phyloP scores from a whole-genome alignment of 2,797 vertebrate genomes.

The Parauchenoglanis punctatus region DNA sequence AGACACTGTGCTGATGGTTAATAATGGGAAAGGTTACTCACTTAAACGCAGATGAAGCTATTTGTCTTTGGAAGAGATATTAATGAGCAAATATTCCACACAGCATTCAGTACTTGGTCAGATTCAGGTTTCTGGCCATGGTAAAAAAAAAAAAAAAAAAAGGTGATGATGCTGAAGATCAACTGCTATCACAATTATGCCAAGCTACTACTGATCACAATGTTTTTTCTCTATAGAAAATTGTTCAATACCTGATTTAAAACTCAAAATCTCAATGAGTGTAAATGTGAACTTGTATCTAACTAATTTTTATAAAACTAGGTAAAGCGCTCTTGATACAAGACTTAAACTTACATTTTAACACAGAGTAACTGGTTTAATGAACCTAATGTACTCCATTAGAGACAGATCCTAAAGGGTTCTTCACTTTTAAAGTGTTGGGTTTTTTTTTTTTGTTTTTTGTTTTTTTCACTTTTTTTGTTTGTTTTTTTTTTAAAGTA shows the following conservation, averaged over 20 bases:
- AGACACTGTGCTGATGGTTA: not conserved
- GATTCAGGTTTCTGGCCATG: not conserved
- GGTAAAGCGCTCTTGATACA: no score
- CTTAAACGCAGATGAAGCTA: not conserved
- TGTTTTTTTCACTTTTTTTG: no score
- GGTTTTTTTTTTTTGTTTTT: no score
- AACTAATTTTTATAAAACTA: no score
- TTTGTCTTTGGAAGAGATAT: not conserved
- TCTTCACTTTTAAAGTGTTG: no score
- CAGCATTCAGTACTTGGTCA: not conserved
- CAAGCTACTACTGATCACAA: not conserved
- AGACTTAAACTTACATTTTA: not conserved
- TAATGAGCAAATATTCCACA: slow-evolving; percentile 2
- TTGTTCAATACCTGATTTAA: not conserved
- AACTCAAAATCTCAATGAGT: not conserved
- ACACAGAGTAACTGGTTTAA: not conserved
- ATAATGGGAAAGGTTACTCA: not conserved
- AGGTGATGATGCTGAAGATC: not conserved
- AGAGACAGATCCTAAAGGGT: not conserved
- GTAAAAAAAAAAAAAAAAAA: not conserved
- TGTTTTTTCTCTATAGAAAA: not conserved
- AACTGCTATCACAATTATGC: not conserved
- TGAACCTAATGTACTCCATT: not conserved
- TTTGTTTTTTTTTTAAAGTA: no score
- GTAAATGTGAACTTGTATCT: not conserved